Evolutionary conservation across 1,140 invertebrate species (phyloP), one percentile per base, ranked within the genome.

Genomic region (Monomorium pharaonis): DNA sequence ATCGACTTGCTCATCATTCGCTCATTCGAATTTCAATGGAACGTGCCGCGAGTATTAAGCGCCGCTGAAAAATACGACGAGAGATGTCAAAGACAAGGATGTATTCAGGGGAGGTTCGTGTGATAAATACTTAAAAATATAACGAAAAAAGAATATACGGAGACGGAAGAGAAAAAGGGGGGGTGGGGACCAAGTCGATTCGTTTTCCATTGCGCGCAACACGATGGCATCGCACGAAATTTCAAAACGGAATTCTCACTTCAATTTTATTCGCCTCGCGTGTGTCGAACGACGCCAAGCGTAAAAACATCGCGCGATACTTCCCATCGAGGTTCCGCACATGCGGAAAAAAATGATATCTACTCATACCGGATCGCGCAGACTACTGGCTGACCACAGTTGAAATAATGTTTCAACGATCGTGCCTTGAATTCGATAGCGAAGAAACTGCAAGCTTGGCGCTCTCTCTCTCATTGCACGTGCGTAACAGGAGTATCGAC

Each of bases 211-310:
- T 47, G 67, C 78, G 5, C 24, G 37, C 51, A 18, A 44, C 14
- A 42, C 63, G 33, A 72, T 27, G 27, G 37, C 62, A 62, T 72
- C 42, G 69, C 58, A 21, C 21, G 14, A 75, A 78, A 81, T 88
- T 86, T 86, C 90, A 90, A 92, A 92, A 90, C 78, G 86, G 86
- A 87, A 92, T 92, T 92, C 86, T 89, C 89, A 83, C 85, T 80
- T 85, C 51, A 84, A 86, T 89, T 88, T 86, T 88, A 86, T 88
- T 85, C 75, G 70, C 54, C 65, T 86, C 60, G 80, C 78, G 74
- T 72, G 56, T 87, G 54, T 49, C 44, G 72, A 78, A 91, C 86
- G 87, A 91, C 74, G 70, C 89, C 88, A 72, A 88, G 91, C 90
- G 89, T 91, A 67, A 91, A 92, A 91, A 74, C 49, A 69, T 47